These are phyloP conservation scores for Phataginus tetradactyla DNA, from an alignment of 2,797 vertebrate species.

Conservation along the genomic window DNA sequence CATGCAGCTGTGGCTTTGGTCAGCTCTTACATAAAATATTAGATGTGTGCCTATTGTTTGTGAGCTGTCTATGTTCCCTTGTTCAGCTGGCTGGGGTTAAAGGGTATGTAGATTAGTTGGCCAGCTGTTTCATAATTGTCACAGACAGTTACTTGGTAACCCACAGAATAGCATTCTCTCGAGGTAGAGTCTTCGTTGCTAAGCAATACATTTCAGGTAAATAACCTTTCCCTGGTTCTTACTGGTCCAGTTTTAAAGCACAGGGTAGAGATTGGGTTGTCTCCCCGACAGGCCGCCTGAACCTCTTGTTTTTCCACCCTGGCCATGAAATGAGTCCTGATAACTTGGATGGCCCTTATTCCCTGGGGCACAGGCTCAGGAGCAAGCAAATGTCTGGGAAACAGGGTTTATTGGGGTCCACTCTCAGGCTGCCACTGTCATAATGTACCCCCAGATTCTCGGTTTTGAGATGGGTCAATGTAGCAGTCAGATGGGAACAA, in stretches of 20 bases:
- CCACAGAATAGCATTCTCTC: slow-evolving; percentile 76
- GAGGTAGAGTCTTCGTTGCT: slow-evolving; percentile 84
- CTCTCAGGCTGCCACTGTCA: neutral
- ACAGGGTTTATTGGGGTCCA: neutral
- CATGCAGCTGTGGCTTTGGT: slow-evolving; percentile 83
- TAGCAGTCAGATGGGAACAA: neutral
- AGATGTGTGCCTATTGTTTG: slow-evolving; percentile 84
- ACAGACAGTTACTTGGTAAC: slow-evolving; percentile 84
- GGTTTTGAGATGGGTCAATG: neutral
- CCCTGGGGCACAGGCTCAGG: neutral
- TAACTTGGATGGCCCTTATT: neutral
- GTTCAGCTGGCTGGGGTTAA: slow-evolving; percentile 83
- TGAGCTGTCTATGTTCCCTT: slow-evolving; percentile 80
- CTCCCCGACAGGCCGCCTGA: neutral
- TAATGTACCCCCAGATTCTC: neutral
- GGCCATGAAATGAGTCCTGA: slow-evolving; percentile 20
- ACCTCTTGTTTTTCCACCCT: slow-evolving; percentile 14
- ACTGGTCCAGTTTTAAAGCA: slow-evolving; percentile 60
- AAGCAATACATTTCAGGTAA: slow-evolving; percentile 86
- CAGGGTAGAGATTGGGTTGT: neutral
- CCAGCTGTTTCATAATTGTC: slow-evolving; percentile 86
- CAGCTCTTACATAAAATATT: slow-evolving; percentile 85
- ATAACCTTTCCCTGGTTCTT: slow-evolving; percentile 79
- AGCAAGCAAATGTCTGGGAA: neutral
- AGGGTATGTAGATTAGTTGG: slow-evolving; percentile 84